Conservation (phyloP, 2,888 invertebrate genomes). For the Drosophila diplacantha region DNA sequence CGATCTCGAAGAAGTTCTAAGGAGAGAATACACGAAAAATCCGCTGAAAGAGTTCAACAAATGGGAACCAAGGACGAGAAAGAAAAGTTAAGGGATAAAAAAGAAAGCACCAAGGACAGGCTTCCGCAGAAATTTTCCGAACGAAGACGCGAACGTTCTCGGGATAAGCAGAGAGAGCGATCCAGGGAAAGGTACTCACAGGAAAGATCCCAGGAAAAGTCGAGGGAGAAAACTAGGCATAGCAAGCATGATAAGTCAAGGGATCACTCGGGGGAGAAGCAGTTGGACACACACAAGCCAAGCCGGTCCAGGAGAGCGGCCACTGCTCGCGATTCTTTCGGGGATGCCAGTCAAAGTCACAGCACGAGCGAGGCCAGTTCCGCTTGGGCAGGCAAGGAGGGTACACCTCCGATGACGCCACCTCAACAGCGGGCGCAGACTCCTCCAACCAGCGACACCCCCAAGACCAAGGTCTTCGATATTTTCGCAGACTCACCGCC, state of each 20-base stretch:
- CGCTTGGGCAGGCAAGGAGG: conserved; percentile 20
- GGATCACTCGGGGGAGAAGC: conserved; percentile 9
- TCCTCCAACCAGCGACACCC: conserved; percentile 4
- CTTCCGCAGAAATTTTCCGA: not conserved
- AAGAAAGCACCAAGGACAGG: not conserved
- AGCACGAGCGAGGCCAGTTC: conserved; percentile 27
- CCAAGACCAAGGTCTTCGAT: conserved; percentile 48
- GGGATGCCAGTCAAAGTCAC: not conserved
- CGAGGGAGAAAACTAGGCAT: not conserved
- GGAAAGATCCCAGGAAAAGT: conserved; percentile 4
- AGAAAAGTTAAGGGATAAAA: not conserved
- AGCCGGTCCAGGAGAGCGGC: conserved; percentile 5
- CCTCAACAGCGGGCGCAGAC: conserved; percentile 6
- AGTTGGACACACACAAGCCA: not conserved
- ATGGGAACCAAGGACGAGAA: not conserved
- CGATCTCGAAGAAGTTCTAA: conserved; percentile 1
- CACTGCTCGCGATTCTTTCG: not conserved
- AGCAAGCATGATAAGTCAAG: not conserved
- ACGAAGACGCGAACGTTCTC: conserved; percentile 1
- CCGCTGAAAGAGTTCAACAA: not conserved
- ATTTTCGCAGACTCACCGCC: conserved; percentile 73
- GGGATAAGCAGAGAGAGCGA: conserved; percentile 18
- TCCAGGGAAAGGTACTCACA: conserved; percentile 12
- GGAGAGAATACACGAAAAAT: not conserved
- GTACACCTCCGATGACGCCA: conserved; percentile 41